These are phyloP conservation scores for Xylocopa sonorina DNA, from an alignment of 1,140 invertebrate species.

Conservation along the genomic window DNA sequence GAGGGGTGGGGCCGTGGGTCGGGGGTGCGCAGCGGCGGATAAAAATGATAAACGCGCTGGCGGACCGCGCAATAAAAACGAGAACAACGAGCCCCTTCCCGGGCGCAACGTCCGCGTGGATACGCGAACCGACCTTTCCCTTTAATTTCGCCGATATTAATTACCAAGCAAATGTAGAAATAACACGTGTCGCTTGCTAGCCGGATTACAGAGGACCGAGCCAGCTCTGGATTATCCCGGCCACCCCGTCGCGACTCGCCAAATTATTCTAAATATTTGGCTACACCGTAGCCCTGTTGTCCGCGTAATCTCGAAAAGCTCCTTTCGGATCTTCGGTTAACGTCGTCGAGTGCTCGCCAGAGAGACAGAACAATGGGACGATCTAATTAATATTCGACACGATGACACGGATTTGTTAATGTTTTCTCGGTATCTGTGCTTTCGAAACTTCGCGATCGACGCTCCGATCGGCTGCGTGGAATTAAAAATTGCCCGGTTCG, in stretches of 20 bases:
- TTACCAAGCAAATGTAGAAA: conserved; percentile 38
- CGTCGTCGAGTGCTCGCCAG: not conserved
- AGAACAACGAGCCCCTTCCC: conserved; percentile 1
- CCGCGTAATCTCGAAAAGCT: conserved; percentile 7
- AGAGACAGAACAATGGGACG: not conserved
- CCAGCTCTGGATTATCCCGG: conserved; percentile 1
- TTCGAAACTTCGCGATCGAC: too few species aligned
- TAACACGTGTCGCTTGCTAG: conserved; percentile 29
- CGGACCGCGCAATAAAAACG: conserved; percentile 30
- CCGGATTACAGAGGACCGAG: not conserved
- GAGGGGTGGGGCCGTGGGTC: too few species aligned
- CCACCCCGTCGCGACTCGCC: not conserved
- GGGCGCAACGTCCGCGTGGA: not conserved
- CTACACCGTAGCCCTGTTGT: not conserved
- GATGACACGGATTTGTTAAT: not conserved
- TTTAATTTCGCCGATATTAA: conserved; percentile 35
- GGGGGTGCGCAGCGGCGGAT: too few species aligned
- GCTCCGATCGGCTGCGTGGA: too few species aligned
- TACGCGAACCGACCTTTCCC: too few species aligned
- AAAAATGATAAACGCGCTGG: conserved; percentile 44
- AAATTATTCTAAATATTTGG: conserved; percentile 39
- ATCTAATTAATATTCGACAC: conserved; percentile 10
- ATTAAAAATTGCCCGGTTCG: too few species aligned
- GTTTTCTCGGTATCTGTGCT: too few species aligned
- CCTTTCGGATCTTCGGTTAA: not conserved